Evolutionary conservation across 2,113 vertebrate genomes (phyloP).

Genomic region (Phalacrocorax carbo): DNA sequence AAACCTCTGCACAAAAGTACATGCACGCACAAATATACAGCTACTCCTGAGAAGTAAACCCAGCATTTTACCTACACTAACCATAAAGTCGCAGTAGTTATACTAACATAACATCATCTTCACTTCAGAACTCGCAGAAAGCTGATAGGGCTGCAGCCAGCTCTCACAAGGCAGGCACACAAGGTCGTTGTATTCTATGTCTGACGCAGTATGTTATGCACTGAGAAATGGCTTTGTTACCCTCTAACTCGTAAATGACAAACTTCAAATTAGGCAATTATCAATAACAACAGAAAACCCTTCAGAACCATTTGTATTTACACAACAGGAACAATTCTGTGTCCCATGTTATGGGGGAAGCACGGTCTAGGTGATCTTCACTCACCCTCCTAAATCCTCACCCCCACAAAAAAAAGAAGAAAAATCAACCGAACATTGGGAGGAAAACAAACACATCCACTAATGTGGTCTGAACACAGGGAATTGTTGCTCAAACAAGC

Average conservation of each 20-base stretch:
- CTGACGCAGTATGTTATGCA: too few relatives aligned
- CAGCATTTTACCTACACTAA: too few relatives aligned
- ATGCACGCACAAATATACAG: background rate
- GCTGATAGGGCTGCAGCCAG: background rate
- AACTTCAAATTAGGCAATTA: background rate
- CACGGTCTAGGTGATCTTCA: background rate
- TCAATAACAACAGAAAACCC: rapidly evolving
- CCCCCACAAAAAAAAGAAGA: background rate
- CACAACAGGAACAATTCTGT: background rate
- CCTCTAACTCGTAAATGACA: background rate
- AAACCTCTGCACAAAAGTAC: background rate
- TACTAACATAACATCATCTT: rapidly evolving
- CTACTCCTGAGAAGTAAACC: background rate
- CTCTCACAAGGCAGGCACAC: background rate
- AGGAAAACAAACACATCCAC: background rate
- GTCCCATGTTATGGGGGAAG: background rate
- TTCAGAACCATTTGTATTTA: background rate
- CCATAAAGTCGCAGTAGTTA: background rate
- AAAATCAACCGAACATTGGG: background rate
- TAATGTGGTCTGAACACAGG: background rate
- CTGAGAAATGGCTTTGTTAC: background rate
- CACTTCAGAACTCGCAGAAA: background rate
- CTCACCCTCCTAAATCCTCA: background rate
- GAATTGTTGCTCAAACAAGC: background rate
- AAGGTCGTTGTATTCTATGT: background rate